These are phyloP conservation scores for Glomeris maerens DNA, from an alignment of 1,140 invertebrate genomes.

Conservation along the genomic window DNA sequence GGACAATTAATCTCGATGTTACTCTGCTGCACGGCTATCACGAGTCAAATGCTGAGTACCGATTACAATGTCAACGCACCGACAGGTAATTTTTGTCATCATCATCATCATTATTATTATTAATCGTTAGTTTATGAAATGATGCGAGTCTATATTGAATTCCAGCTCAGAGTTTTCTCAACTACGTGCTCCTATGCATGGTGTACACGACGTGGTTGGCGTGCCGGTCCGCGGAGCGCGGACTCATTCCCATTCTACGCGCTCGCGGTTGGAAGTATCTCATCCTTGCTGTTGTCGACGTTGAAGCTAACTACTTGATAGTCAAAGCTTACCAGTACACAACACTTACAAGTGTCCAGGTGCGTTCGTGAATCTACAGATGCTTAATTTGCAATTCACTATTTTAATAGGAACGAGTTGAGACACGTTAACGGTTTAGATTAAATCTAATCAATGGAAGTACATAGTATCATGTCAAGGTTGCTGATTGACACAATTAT, in stretches of 20 bases:
- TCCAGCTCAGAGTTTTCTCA: slow-evolving; percentile 60
- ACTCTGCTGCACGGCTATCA: slow-evolving; percentile 55
- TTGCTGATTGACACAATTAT: no score
- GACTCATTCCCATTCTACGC: slow-evolving; percentile 48
- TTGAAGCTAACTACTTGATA: slow-evolving; percentile 60
- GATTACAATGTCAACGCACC: slow-evolving; percentile 51
- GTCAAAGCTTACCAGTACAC: slow-evolving; percentile 56
- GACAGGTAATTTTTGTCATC: slow-evolving; percentile 38
- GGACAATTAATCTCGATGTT: slow-evolving; percentile 60
- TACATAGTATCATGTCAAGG: no score
- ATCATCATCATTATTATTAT: slow-evolving; percentile 10
- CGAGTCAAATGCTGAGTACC: slow-evolving; percentile 55
- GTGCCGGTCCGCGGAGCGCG: slow-evolving; percentile 46
- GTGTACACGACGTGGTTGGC: slow-evolving; percentile 59
- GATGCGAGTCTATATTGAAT: slow-evolving; percentile 11
- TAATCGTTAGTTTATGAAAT: background rate
- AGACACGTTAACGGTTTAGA: background rate
- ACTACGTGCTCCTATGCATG: slow-evolving; percentile 57
- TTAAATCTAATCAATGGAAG: no score
- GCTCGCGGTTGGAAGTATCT: slow-evolving; percentile 56
- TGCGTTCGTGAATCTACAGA: slow-evolving; percentile 21
- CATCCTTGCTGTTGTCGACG: slow-evolving; percentile 58
- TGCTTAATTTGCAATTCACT: no score
- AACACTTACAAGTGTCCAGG: slow-evolving; percentile 46
- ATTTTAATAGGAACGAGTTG: no score